These are phyloP conservation scores for Carcina quercana DNA, from an alignment of 2,888 invertebrate species.

Conservation along the genomic window DNA sequence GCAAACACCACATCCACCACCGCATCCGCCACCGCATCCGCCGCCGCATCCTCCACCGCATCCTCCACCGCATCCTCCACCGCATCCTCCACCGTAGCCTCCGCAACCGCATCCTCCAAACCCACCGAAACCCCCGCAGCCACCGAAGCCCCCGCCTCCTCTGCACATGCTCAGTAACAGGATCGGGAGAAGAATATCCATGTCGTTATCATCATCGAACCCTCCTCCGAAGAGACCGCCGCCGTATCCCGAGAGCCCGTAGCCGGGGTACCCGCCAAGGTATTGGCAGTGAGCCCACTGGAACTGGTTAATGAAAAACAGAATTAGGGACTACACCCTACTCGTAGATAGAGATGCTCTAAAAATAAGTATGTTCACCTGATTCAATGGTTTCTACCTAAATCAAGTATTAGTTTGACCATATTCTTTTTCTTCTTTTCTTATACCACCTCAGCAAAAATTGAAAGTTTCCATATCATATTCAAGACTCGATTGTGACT, in stretches of 20 bases:
- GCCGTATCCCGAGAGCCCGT: slow-evolving; percentile 14
- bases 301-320: slow-evolving; percentile 21
- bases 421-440: too few relatives aligned
- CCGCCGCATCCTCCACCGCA: slow-evolving; percentile 18
- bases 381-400: too few relatives aligned
- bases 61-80: slow-evolving; percentile 12
- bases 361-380: too few relatives aligned
- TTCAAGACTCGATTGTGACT: too few relatives aligned
- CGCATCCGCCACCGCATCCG: slow-evolving; percentile 10
- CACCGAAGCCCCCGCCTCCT: slow-evolving; percentile 10
- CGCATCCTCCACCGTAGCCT: slow-evolving; percentile 19
- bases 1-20: slow-evolving; percentile 20
- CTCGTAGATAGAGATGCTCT: too few relatives aligned
- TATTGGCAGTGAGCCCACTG: slow-evolving; percentile 33
- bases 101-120: slow-evolving; percentile 19
- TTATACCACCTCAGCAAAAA: too few relatives aligned
- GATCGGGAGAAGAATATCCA: slow-evolving; percentile 32
- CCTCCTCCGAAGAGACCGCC: slow-evolving; percentile 7
- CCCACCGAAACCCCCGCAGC: slow-evolving; percentile 11
- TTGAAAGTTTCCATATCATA: too few relatives aligned
- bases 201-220: slow-evolving; percentile 22
- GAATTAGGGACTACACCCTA: too few relatives aligned
- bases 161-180: slow-evolving; percentile 23
- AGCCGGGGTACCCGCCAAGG: slow-evolving; percentile 15
- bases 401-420: too few relatives aligned